These are phyloP conservation scores for Oreotrochilus melanogaster DNA, from an alignment of 2,113 vertebrate genomes.

Conservation along the genomic window DNA sequence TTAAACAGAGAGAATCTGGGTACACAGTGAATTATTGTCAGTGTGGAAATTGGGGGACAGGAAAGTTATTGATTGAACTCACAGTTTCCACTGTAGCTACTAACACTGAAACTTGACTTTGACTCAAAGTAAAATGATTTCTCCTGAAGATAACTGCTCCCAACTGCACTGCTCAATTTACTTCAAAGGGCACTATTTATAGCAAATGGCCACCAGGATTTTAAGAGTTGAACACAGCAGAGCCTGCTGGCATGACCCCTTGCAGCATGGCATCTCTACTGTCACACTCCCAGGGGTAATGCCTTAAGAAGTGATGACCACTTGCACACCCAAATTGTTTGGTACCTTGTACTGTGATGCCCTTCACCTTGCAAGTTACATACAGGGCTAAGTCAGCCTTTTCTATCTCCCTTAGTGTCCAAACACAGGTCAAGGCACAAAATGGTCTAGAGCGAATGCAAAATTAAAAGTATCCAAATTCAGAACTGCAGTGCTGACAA, in stretches of 20 bases:
- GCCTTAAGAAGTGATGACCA: neutral
- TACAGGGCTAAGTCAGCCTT: rapidly evolving
- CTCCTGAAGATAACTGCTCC: neutral
- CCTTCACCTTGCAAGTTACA: neutral
- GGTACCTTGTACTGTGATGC: neutral
- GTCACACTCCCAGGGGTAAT: no score
- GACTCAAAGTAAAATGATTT: neutral
- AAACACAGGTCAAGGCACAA: neutral
- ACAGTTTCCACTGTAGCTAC: neutral
- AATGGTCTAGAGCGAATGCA: neutral
- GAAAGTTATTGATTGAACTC: neutral
- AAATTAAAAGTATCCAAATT: neutral
- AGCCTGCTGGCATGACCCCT: neutral
- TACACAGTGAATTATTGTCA: neutral
- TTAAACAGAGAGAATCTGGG: neutral
- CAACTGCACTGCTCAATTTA: neutral
- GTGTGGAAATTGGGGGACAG: neutral
- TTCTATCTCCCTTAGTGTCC: no score
- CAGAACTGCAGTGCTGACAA: neutral
- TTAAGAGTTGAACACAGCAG: neutral
- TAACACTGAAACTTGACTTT: neutral
- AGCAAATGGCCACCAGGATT: neutral
- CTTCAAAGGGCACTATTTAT: neutral
- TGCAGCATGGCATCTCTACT: neutral
- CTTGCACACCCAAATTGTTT: neutral